Percentiles rank a stretch among this genome's conserved stretches.
phyloP scores from a whole-genome alignment of 1,140 invertebrate species.

The Centruroides vittatus region DNA sequence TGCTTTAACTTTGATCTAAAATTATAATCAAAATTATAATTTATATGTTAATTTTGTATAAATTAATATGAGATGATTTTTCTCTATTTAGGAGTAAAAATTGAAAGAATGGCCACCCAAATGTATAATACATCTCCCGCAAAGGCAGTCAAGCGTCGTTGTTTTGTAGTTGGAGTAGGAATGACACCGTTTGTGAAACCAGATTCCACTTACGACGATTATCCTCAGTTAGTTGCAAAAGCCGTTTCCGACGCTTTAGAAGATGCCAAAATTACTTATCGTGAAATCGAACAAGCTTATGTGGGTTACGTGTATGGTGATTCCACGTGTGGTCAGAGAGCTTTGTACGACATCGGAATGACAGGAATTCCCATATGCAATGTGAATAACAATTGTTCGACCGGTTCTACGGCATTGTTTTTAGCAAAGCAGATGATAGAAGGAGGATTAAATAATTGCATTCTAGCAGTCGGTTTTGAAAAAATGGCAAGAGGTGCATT shows the following conservation, averaged over 20 bases:
- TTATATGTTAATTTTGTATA: no score
- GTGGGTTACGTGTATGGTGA: constrained; percentile 95
- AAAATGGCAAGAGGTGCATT: constrained; percentile 94
- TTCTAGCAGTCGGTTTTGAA: constrained; percentile 92
- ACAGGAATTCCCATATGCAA: constrained; percentile 96
- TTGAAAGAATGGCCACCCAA: no score
- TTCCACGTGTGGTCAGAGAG: constrained; percentile 88
- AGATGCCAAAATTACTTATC: constrained; percentile 55
- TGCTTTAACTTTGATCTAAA: no score
- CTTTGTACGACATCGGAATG: constrained; percentile 86
- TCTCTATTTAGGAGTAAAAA: neutral
- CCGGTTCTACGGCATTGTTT: constrained; percentile 83
- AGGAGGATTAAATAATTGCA: constrained; percentile 70
- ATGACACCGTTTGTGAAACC: constrained; percentile 97
- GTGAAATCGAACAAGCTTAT: constrained; percentile 68
- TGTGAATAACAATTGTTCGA: constrained; percentile 97
- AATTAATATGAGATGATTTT: no score
- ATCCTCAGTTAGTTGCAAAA: constrained; percentile 87
- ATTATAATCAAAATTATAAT: no score
- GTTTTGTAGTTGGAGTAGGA: constrained; percentile 88
- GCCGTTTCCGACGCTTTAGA: constrained; percentile 75
- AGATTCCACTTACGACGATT: constrained; percentile 55
- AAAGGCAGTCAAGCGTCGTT: constrained; percentile 26
- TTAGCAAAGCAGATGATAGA: constrained; percentile 86
- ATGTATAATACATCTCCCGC: no score